phyloP scores from a whole-genome alignment of 2,797 vertebrate species.

The Xenentodon cancila region DNA sequence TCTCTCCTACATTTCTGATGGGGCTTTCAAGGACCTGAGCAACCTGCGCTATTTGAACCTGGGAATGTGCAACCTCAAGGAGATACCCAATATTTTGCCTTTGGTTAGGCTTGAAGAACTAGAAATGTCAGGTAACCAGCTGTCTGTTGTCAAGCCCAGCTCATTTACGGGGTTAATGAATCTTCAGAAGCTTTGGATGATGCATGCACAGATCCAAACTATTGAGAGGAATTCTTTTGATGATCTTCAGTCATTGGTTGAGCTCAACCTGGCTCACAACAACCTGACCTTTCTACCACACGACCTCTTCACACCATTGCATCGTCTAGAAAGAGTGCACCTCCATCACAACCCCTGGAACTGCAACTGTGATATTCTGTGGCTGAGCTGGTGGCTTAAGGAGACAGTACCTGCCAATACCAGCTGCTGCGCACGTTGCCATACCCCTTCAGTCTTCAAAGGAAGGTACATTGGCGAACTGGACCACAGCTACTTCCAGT shows the following conservation, averaged over 20 bases:
- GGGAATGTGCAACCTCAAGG: slow-evolving; percentile 99
- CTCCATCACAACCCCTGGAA: slow-evolving; percentile 99
- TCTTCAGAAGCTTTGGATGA: slow-evolving; percentile 99
- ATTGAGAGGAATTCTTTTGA: slow-evolving; percentile 99
- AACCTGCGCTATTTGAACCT: slow-evolving; percentile 99
- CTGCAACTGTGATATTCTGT: slow-evolving; percentile 98
- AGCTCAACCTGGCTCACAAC: slow-evolving; percentile 99
- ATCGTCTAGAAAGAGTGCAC: slow-evolving; percentile 94
- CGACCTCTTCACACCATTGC: slow-evolving; percentile 96
- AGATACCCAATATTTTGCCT: slow-evolving; percentile 97
- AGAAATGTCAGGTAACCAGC: slow-evolving; percentile 98
- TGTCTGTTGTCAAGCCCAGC: slow-evolving; percentile 91
- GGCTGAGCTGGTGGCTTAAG: slow-evolving; percentile 99
- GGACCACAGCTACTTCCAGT: slow-evolving; percentile 98
- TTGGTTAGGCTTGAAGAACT: slow-evolving; percentile 95
- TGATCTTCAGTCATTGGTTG: slow-evolving; percentile 96
- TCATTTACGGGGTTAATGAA: slow-evolving; percentile 96
- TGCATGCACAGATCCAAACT: slow-evolving; percentile 97
- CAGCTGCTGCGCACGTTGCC: slow-evolving; percentile 97
- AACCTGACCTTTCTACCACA: slow-evolving; percentile 98
- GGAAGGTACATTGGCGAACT: slow-evolving; percentile 98
- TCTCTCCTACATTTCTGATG: slow-evolving; percentile 98
- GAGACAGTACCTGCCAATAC: slow-evolving; percentile 98
- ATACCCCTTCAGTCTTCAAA: slow-evolving; percentile 90
- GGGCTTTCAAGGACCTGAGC: slow-evolving; percentile 97